Evolutionary conservation across 2,888 invertebrate genomes (phyloP), one percentile per base, ranked within the genome.

Genomic region (Idaea straminata): DNA sequence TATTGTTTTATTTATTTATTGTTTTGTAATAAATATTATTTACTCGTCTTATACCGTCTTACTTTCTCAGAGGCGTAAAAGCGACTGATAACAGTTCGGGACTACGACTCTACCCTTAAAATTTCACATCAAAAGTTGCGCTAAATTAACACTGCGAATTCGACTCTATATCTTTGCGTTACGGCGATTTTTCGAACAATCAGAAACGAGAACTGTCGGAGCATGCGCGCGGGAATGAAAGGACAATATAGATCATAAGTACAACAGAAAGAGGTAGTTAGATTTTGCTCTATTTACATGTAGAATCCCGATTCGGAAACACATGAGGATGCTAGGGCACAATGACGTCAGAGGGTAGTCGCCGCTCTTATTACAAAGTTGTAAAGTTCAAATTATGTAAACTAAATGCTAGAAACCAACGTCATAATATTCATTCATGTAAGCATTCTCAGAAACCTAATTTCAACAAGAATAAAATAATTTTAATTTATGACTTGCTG

Each of bases 211-310:
- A 62, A 59, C 62, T 61, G 69, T 77, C 70, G 66, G 87, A 85
- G 89, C 90, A 89, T 90, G 90, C 90, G 91, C 89, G 83, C 15
- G 62, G 59, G 72, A 82, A 68, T 64, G 76, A 72, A 80, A 79
- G 64, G 60, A 61, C 69, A 57, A 67, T 70, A 68, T 47, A 61
- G 65, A 38, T 35, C 59, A 64, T 61, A 62, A 65, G 72, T 68
- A 57, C 16, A 34, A 25, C 34, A 65, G 78, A 84, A 74, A 68
- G 78, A 72, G 85, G 84, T 70, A 65, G 68, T 61, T 61, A 63
- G 36, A 74, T 75, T 78, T 79, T 72, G 25, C 74, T 67, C 68
- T 68, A 74, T 77, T 79, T 70, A 59, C 69, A 70, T 67, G 71
- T 61, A 64, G 76, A 76, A 74, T 74, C 69, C 70, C 68, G 76